Conservation (phyloP, 2,888 invertebrate genomes). For the Dione vanillae region DNA sequence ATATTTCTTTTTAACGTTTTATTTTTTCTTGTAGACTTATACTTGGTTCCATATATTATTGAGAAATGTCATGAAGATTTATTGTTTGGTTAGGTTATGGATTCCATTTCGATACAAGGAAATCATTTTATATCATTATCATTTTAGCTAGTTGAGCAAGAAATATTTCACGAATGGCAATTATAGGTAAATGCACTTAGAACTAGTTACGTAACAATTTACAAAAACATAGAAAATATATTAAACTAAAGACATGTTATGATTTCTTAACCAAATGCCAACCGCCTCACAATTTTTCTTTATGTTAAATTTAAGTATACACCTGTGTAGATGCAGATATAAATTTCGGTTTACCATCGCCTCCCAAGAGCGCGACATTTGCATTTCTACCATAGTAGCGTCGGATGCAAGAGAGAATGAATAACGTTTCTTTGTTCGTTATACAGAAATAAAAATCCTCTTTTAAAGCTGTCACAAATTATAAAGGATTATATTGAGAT, state of each 20-base stretch:
- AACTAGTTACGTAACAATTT: no score
- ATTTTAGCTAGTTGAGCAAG: no score
- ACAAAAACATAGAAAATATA: no score
- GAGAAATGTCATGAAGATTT: no score
- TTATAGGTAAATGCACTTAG: no score
- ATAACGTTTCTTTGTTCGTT: conserved; percentile 33
- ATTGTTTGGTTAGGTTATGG: no score
- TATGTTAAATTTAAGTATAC: conserved; percentile 43
- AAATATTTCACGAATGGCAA: no score
- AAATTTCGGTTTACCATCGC: conserved; percentile 45
- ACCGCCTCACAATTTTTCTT: conserved; percentile 19
- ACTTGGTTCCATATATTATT: no score
- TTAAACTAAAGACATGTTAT: no score
- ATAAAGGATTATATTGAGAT: not conserved
- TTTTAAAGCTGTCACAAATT: not conserved
- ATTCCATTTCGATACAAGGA: no score
- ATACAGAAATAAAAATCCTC: conserved; percentile 2
- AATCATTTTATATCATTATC: no score
- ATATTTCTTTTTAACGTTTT: not conserved
- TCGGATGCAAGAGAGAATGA: conserved; percentile 33
- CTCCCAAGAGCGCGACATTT: conserved; percentile 44
- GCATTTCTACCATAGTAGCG: conserved; percentile 41
- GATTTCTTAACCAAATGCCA: not conserved
- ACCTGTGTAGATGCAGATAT: conserved; percentile 44
- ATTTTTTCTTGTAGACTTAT: not conserved